phyloP scores from a whole-genome alignment of 2,113 vertebrate genomes.

The Fukomys damarensis region DNA sequence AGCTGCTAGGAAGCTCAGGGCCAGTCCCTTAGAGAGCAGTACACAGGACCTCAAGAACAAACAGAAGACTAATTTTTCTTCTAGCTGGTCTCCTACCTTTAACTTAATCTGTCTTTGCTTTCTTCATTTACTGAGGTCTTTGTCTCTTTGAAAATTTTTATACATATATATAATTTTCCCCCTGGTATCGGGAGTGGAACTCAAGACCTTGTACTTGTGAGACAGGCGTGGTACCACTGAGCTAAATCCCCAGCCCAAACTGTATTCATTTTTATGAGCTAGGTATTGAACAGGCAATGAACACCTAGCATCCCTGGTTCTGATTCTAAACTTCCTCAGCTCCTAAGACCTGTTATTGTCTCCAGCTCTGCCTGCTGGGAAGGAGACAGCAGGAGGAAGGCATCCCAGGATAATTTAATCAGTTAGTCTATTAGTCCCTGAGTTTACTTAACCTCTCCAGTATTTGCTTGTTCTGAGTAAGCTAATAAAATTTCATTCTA shows the following conservation, averaged over 20 bases:
- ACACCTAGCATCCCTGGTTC: not conserved
- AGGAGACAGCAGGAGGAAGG: not conserved
- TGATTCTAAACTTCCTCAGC: not conserved
- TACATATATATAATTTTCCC: too few species aligned
- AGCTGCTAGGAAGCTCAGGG: constrained; percentile 21
- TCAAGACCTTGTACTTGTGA: too few species aligned
- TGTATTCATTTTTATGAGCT: not conserved
- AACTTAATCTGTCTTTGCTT: not conserved
- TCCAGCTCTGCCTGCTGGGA: not conserved
- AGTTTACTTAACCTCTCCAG: not conserved
- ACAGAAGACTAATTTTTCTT: not conserved
- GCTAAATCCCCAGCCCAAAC: not conserved
- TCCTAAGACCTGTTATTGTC: not conserved
- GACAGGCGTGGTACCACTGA: too few species aligned
- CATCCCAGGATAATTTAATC: not conserved
- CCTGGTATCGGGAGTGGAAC: too few species aligned
- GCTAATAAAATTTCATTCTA: not conserved
- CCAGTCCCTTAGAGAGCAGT: not conserved
- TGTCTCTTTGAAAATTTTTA: not conserved
- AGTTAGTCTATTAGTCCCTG: not conserved
- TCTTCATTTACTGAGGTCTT: not conserved
- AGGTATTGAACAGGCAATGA: not conserved
- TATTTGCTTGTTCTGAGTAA: not conserved
- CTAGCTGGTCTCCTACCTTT: not conserved
- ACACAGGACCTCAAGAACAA: not conserved